A percentile compares a stretch with the other conserved stretches of the same genome.
These are phyloP conservation scores for Muscicapa striata DNA, from an alignment of 2,797 vertebrate genomes.

Conservation along the genomic window DNA sequence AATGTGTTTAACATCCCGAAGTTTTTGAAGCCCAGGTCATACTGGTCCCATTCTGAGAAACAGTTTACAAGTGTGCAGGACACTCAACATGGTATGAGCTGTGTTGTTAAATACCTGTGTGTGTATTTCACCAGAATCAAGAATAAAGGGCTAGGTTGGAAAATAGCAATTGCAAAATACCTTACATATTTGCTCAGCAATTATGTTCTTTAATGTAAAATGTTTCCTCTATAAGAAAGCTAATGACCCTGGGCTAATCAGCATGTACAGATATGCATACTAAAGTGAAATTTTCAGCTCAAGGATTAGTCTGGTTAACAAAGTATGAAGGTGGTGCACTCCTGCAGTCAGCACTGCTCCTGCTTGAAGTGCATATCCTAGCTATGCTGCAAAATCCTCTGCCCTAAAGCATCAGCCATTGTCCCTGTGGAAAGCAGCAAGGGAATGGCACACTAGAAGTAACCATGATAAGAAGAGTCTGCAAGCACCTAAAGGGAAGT, in stretches of 20 bases:
- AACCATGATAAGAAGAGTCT: not conserved
- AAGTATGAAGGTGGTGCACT: not conserved
- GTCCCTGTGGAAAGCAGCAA: not conserved
- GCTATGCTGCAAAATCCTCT: not conserved
- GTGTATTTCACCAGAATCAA: not conserved
- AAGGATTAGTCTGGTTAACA: not conserved
- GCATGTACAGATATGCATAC: not conserved
- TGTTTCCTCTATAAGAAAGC: not conserved
- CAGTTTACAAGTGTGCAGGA: not conserved
- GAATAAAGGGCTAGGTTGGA: not conserved
- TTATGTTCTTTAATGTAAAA: constrained; percentile 9
- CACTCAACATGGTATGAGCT: not conserved
- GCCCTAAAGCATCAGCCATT: not conserved
- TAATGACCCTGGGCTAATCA: constrained; percentile 25
- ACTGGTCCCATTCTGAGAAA: not conserved
- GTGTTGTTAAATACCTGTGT: not conserved
- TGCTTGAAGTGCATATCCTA: not conserved
- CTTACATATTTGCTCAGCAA: constrained; percentile 19
- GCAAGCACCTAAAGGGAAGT: not conserved
- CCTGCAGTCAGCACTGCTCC: not conserved
- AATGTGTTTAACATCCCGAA: not conserved
- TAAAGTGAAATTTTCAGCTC: not conserved
- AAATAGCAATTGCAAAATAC: not conserved
- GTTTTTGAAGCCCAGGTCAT: not conserved
- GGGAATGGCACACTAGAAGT: not conserved